These are phyloP conservation scores for Hippocampus kuda DNA, from an alignment of 2,797 vertebrate species.

Conservation along the genomic window DNA sequence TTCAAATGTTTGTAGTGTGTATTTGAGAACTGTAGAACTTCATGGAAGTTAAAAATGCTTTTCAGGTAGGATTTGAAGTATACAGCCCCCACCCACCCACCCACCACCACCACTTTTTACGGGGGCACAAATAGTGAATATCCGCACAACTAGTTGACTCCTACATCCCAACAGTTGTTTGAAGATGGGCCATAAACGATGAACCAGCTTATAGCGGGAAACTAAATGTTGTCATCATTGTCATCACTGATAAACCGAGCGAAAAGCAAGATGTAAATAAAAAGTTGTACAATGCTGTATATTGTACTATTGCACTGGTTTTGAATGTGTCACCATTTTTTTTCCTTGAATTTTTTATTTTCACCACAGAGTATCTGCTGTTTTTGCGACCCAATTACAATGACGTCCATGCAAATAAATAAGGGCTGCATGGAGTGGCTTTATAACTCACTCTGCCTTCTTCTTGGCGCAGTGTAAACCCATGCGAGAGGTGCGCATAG, in stretches of 20 bases:
- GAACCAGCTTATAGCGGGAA: no score
- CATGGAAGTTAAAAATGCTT: neutral
- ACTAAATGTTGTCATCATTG: neutral
- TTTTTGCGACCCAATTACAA: neutral
- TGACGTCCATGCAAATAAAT: neutral
- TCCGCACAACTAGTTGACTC: no score
- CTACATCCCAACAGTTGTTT: no score
- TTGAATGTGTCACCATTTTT: neutral
- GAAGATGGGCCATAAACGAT: no score
- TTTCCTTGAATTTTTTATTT: neutral
- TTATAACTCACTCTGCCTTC: slow-evolving; percentile 7
- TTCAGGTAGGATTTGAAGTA: neutral
- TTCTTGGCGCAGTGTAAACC: slow-evolving; percentile 67
- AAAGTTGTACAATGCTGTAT: neutral
- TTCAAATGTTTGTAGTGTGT: slow-evolving; percentile 1
- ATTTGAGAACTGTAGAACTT: neutral
- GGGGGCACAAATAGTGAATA: no score
- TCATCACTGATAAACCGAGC: neutral
- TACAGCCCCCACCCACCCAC: no score
- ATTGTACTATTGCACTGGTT: neutral
- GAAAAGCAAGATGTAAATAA: no score
- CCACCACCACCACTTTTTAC: neutral
- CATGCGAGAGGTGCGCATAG: slow-evolving; percentile 67
- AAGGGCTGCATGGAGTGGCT: neutral
- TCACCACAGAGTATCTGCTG: neutral